Evolutionary conservation across 2,113 vertebrate genomes (phyloP).

Genomic region (Baryphthengus martii): DNA sequence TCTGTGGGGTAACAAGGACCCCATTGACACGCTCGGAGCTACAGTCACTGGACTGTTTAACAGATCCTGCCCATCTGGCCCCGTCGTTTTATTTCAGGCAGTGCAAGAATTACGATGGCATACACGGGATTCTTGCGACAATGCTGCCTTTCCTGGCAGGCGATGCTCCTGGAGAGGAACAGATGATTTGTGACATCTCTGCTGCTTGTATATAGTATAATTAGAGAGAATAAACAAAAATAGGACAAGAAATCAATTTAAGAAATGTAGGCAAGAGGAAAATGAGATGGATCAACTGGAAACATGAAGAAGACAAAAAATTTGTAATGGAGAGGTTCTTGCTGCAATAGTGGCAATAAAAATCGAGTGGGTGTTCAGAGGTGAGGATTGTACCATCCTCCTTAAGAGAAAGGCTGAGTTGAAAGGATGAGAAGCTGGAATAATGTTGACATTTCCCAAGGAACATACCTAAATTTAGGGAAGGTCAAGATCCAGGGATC

Average conservation of each 20-base stretch:
- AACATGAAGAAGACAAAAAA: not conserved
- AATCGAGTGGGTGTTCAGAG: not conserved
- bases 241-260: not conserved
- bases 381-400: not conserved
- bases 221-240: not conserved
- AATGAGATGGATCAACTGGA: not conserved
- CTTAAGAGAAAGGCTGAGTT: not conserved
- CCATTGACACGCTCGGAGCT: not conserved
- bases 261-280: not conserved
- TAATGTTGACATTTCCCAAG: not conserved
- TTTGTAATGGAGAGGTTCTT: not conserved
- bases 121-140: not conserved
- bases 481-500: not conserved
- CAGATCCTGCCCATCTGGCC: constrained; percentile 25
- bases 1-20: not conserved
- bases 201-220: not conserved
- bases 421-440: not conserved
- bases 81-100: not conserved
- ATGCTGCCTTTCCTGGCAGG: not conserved
- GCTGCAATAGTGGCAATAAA: not conserved
- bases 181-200: not conserved
- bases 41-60: not conserved
- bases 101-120: not conserved
- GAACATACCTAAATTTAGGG: not conserved
- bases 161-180: not conserved